Evolutionary conservation across 2,888 invertebrate genomes (phyloP).

Genomic region (Amiota mariae): DNA sequence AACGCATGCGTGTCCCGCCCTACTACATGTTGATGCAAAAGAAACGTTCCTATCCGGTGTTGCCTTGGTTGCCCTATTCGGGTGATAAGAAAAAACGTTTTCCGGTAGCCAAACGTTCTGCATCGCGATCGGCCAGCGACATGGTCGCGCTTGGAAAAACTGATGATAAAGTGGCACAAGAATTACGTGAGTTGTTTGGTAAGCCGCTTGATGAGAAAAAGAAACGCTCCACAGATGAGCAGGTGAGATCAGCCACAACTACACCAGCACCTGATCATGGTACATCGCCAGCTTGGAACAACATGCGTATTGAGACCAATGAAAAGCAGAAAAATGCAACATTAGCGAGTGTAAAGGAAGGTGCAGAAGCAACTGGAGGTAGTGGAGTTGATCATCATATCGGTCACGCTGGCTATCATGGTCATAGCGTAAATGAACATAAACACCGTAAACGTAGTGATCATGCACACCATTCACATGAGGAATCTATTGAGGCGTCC

Average conservation of each 20-base stretch:
- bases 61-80: slow-evolving; percentile 73
- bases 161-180: slow-evolving; percentile 81
- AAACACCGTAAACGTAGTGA: slow-evolving; percentile 69
- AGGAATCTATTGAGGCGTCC: slow-evolving; percentile 56
- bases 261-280: slow-evolving; percentile 49
- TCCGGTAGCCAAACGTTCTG: slow-evolving; percentile 81
- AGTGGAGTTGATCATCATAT: slow-evolving; percentile 68
- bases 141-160: slow-evolving; percentile 75
- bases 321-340: slow-evolving; percentile 41
- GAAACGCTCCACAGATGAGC: slow-evolving; percentile 74
- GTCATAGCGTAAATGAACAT: slow-evolving; percentile 50
- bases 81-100: slow-evolving; percentile 76
- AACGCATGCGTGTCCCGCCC: slow-evolving; percentile 67
- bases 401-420: slow-evolving; percentile 53
- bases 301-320: slow-evolving; percentile 58
- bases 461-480: slow-evolving; percentile 54
- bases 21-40: slow-evolving; percentile 71
- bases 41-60: slow-evolving; percentile 71
- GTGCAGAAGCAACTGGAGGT: slow-evolving; percentile 21
- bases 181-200: slow-evolving; percentile 81
- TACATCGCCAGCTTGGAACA: slow-evolving; percentile 48
- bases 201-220: slow-evolving; percentile 74
- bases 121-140: slow-evolving; percentile 68
- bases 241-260: slow-evolving; percentile 41
- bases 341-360: not conserved